Percentiles rank a stretch among this genome's conserved stretches.
Evolutionary conservation across 2,888 invertebrate genomes (phyloP).

Genomic region (Fragum fragum): DNA sequence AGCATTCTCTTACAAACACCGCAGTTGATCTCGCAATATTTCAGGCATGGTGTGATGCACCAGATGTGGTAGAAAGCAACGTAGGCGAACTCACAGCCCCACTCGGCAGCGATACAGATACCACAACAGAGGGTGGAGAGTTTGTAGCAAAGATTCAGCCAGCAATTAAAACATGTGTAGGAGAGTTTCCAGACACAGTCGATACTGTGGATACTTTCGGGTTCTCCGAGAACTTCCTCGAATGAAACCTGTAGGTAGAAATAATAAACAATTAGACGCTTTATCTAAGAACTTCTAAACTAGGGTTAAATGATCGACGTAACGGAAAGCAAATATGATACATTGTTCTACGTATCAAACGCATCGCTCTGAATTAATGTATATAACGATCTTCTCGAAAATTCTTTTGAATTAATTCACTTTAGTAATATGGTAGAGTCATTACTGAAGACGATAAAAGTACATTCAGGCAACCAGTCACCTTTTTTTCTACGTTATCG

Average conservation of each 20-base stretch:
- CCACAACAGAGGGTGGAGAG: constrained; percentile 90
- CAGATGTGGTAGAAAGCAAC: constrained; percentile 88
- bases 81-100: constrained; percentile 87
- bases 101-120: constrained; percentile 90
- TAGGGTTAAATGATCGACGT: no score
- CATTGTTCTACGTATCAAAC: no score
- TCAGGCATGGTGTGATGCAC: constrained; percentile 72
- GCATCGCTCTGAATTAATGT: no score
- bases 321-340: no score
- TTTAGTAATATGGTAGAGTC: no score
- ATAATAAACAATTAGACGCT: no score
- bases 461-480: no score
- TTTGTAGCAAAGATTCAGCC: constrained; percentile 91
- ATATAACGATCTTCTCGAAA: no score
- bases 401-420: no score
- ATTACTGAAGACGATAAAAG: no score
- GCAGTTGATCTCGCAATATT: constrained; percentile 87
- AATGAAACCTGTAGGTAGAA: constrained; percentile 32
- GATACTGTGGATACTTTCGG: constrained; percentile 85
- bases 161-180: constrained; percentile 89
- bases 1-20: constrained; percentile 57
- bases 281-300: no score
- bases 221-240: constrained; percentile 76
- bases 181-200: constrained; percentile 92
- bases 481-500: no score